Evolutionary conservation across 2,888 invertebrate species (phyloP).

Genomic region (Pheosia tremula): DNA sequence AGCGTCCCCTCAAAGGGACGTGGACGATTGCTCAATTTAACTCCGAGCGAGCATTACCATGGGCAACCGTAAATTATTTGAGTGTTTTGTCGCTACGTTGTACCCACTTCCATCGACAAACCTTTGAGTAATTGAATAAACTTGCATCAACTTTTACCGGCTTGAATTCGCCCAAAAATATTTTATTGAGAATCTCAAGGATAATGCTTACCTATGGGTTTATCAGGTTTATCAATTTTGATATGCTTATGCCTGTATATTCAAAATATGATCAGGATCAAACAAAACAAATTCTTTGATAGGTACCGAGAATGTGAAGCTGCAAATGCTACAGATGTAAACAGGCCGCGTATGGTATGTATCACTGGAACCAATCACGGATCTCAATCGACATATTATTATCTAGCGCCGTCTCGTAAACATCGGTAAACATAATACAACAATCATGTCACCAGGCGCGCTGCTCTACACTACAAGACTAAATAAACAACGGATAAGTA

Average conservation of each 20-base stretch:
- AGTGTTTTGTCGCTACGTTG: slow-evolving; percentile 3
- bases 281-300: background rate
- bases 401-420: slow-evolving; percentile 16
- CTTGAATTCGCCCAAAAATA: too few species aligned
- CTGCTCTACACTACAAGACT: slow-evolving; percentile 1
- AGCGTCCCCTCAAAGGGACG: slow-evolving; percentile 32
- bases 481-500: background rate
- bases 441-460: slow-evolving; percentile 46
- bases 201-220: too few species aligned
- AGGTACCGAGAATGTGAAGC: background rate
- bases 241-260: background rate
- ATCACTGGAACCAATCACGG: slow-evolving; percentile 10
- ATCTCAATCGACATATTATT: slow-evolving; percentile 12
- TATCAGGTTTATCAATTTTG: too few species aligned
- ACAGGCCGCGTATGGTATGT: background rate
- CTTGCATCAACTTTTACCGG: background rate
- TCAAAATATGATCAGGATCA: background rate
- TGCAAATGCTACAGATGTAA: background rate
- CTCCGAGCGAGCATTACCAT: slow-evolving; percentile 11
- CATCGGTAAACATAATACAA: slow-evolving; percentile 19
- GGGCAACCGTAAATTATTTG: slow-evolving; percentile 5
- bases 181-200: too few species aligned
- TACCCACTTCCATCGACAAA: background rate
- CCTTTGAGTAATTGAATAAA: background rate
- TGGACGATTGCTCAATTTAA: slow-evolving; percentile 33